Base-by-base conservation (phyloP, 1,140 invertebrate species). In the Zaprionus taronus region DNA sequence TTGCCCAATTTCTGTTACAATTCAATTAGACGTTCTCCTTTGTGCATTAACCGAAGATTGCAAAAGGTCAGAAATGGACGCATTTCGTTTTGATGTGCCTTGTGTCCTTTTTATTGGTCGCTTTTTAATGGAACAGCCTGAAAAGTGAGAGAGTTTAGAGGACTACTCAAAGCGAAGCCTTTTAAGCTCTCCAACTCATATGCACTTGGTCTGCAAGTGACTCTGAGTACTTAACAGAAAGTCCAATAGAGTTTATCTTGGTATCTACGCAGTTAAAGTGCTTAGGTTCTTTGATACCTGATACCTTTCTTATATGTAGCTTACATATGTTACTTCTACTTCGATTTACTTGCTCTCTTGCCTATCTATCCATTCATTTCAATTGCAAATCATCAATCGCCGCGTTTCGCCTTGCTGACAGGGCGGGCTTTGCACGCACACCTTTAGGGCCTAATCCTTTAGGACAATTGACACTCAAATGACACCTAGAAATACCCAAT, bases 21-120 rank as follows among this genome's bases (percentile, higher is more conserved):
- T 89, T 89, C 81, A 89, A 89, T 89, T 89, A 87, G 72, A 56
- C 77, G 63, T 65, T 74, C 66, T 71, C 63, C 74, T 72, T 77
- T 77, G 74, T 77, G 17, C 77, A 68, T 36, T 79, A 65, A 36
- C 66, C 56, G 56, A 51, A 69, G 34, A 69, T 28, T 65, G 75
- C 70, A 47, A 51, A 67, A 80, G 74, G 74, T 81, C 79, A 83
- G 65, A 84, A 77, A 74, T 61, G 66, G 63, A 57, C 56, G n/a
- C 41, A 68, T 55, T 47, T 69, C 38, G 60, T 20, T 38, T 55
- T 41, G 57, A 22, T 28, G 63, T 56, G 47, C 47, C 20, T 14
- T 24, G 20, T 51, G 20, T 51, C 47, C 47, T 11, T 11, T 49
- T 17, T 49, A 49, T 11, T 17, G 56, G 47, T 38, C 57, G 24